Base-by-base conservation (phyloP, 2,888 invertebrate genomes). In the Stenichneumon culpator region DNA sequence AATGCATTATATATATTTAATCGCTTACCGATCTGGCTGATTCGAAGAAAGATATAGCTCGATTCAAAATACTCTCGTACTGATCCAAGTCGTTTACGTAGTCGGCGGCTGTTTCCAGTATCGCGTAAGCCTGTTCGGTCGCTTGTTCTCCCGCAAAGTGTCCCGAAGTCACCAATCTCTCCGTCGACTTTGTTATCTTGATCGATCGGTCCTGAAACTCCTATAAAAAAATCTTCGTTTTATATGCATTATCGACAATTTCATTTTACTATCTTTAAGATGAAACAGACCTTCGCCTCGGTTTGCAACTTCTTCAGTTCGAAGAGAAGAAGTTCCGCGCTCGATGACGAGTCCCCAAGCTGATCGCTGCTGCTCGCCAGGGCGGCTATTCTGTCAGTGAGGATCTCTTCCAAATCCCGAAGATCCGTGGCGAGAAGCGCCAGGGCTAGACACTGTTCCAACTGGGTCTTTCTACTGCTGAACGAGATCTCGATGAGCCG, bases 401-500 rank as follows among this genome's bases (percentile, higher is more conserved):
- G 92, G 65, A 95, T 94, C 25, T 95, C 95, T 90, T 97, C 96
- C 44, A 97, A 93, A 87, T 96, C 95, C 69, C 95, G 94, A 73
- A 97, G 94, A 92, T 97, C 97, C 68, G 96, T 95, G 70, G 97
- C 97, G 52, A 97, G 94, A 89, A 97, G 94, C 69, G 97, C 96
- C 81, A 97, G 94, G 52, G 97, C 97, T 83, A 97, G 94, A 89
- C 97, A 97, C 93, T 97, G 97, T 91, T 97, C 97, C 89, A 98
- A 94, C 92, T 97, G 96, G 7, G 95, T 95, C 93, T 97, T 97
- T 87, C 97, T 95, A 88, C 95, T 95, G 88, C 95, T 95, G 94
- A 96, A 96, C 57, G 95, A 95, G 9, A 95, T 94, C 93, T 98
- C 98, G 83, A 98, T 94, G 87, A 95, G 94, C 90, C 96, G 96